These are phyloP conservation scores for Patella ulyssiponensis DNA, from an alignment of 2,888 invertebrate species.

Conservation along the genomic window DNA sequence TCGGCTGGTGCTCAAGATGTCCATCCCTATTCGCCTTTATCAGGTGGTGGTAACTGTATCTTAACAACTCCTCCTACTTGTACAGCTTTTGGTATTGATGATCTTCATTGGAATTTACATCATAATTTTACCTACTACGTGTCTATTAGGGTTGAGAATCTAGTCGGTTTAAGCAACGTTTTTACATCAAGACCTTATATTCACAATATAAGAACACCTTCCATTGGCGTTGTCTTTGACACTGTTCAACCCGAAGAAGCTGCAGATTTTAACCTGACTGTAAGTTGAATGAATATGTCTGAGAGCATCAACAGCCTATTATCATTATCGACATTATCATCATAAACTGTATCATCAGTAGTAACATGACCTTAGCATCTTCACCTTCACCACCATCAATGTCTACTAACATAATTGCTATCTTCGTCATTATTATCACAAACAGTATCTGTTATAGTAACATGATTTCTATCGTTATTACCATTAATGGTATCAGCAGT, in stretches of 20 bases:
- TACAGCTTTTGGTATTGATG: constrained; percentile 19
- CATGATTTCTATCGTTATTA: too few relatives aligned
- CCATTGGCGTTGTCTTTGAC: constrained; percentile 32
- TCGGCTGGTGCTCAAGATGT: not conserved
- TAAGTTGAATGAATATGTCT: not conserved
- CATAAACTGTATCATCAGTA: too few relatives aligned
- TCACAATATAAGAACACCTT: constrained; percentile 26
- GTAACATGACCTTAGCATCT: too few relatives aligned
- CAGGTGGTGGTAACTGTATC: not conserved
- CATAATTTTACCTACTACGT: constrained; percentile 32
- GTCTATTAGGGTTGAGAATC: constrained; percentile 30
- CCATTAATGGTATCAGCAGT: too few relatives aligned
- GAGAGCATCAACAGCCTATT: too few relatives aligned
- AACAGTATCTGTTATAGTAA: too few relatives aligned
- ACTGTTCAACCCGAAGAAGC: constrained; percentile 23
- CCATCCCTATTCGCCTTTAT: not conserved
- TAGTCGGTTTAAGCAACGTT: constrained; percentile 25
- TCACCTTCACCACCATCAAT: too few relatives aligned
- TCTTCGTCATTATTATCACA: too few relatives aligned
- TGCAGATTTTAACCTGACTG: constrained; percentile 10
- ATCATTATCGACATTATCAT: too few relatives aligned
- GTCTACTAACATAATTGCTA: too few relatives aligned
- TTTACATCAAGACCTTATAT: constrained; percentile 27
- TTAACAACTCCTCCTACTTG: constrained; percentile 28
- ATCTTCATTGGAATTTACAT: constrained; percentile 32